These are phyloP conservation scores for Drosophila yakuba DNA, from an alignment of 1,140 invertebrate species.

Conservation along the genomic window DNA sequence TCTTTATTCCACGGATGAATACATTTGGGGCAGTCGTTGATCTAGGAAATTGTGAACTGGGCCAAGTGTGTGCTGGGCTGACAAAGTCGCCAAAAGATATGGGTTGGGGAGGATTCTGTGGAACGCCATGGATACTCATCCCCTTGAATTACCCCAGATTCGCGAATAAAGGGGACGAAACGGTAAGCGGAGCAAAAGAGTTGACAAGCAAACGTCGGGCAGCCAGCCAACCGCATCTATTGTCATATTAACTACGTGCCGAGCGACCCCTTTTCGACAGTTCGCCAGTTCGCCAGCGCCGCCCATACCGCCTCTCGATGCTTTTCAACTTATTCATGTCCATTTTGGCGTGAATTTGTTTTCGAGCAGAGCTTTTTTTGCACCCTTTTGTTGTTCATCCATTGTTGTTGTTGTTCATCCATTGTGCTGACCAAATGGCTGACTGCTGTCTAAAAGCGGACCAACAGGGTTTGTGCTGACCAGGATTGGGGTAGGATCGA, in stretches of 20 bases:
- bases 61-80: slow-evolving; percentile 27
- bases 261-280: slow-evolving; percentile 18
- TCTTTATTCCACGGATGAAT: slow-evolving; percentile 24
- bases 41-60: slow-evolving; percentile 25
- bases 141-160: neutral
- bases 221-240: slow-evolving; percentile 63
- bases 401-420: slow-evolving; percentile 59
- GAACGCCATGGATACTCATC: slow-evolving; percentile 33
- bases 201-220: slow-evolving; percentile 53
- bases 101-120: slow-evolving; percentile 26
- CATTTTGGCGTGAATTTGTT: slow-evolving; percentile 78
- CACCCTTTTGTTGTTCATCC: slow-evolving; percentile 22
- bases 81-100: slow-evolving; percentile 41
- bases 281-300: slow-evolving; percentile 1
- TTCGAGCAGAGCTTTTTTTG: slow-evolving; percentile 46
- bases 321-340: slow-evolving; percentile 77
- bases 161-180: slow-evolving; percentile 20
- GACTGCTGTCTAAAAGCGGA: slow-evolving; percentile 32
- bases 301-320: slow-evolving; percentile 50
- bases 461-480: slow-evolving; percentile 8
- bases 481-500: neutral
- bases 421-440: slow-evolving; percentile 72
- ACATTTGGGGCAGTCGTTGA: slow-evolving; percentile 15
- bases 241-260: slow-evolving; percentile 67
- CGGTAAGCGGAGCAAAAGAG: slow-evolving; percentile 49